Evolutionary conservation across 1,140 invertebrate genomes (phyloP).

Genomic region (Drosophila azteca): DNA sequence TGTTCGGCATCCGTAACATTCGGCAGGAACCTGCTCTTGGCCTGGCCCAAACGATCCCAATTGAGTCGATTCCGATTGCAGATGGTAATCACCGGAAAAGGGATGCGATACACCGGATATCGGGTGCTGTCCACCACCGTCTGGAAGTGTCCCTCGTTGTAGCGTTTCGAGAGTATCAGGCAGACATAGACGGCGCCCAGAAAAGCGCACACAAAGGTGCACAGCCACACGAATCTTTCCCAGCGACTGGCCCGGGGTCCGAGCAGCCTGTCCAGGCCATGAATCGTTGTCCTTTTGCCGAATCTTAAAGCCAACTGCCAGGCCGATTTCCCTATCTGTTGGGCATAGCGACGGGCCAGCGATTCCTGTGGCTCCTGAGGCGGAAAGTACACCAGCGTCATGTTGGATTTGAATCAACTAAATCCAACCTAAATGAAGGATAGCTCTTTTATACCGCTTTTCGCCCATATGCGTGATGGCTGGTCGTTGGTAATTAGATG

Average conservation of each 20-base stretch:
- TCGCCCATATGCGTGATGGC: conserved; percentile 31
- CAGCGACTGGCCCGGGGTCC: conserved; percentile 54
- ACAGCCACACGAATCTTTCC: conserved; percentile 72
- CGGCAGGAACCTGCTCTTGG: conserved; percentile 59
- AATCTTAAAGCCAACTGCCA: conserved; percentile 70
- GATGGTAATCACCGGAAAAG: conserved; percentile 79
- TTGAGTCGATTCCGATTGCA: conserved; percentile 80
- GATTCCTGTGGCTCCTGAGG: conserved; percentile 9
- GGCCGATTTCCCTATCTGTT: conserved; percentile 31
- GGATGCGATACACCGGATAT: conserved; percentile 71
- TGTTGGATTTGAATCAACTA: conserved; percentile 37
- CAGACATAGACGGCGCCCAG: conserved; percentile 74
- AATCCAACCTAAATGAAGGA: conserved; percentile 4
- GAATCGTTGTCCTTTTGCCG: conserved; percentile 71
- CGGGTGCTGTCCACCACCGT: conserved; percentile 80
- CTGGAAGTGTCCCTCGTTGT: conserved; percentile 64
- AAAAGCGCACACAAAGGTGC: conserved; percentile 66
- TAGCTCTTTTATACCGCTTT: conserved; percentile 53
- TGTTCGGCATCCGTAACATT: conserved; percentile 46
- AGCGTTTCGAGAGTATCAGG: conserved; percentile 68
- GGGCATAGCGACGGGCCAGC: conserved; percentile 25
- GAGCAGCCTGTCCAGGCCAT: conserved; percentile 68
- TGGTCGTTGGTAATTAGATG: conserved; percentile 52
- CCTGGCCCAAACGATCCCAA: conserved; percentile 63
- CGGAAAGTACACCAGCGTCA: conserved; percentile 56